phyloP scores from a whole-genome alignment of 2,113 vertebrate genomes.

The Pan paniscus region DNA sequence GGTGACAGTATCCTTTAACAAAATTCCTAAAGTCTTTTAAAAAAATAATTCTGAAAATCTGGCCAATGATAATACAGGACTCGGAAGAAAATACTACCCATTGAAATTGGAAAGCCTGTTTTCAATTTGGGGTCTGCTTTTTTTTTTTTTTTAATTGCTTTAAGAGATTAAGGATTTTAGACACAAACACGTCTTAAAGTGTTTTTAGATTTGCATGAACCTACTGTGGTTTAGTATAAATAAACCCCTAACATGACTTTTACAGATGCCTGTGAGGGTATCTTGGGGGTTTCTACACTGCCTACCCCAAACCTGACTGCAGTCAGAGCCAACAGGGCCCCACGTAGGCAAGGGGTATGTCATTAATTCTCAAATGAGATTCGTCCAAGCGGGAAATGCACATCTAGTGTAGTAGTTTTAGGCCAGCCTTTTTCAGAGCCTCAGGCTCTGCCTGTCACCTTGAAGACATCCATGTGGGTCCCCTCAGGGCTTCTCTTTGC shows the following conservation, averaged over 20 bases:
- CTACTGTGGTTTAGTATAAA: neutral
- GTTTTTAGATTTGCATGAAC: neutral
- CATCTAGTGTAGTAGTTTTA: neutral
- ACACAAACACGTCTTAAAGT: neutral
- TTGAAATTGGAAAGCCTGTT: neutral
- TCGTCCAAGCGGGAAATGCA: neutral
- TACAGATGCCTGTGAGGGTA: neutral
- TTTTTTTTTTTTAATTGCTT: neutral
- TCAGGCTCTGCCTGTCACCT: neutral
- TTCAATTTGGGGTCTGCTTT: neutral
- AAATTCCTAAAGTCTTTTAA: neutral
- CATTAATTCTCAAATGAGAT: neutral
- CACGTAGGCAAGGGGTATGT: neutral
- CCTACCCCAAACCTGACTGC: neutral
- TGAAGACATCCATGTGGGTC: neutral
- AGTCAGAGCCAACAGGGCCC: neutral
- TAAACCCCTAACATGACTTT: neutral
- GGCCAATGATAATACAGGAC: neutral
- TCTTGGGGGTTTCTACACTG: neutral
- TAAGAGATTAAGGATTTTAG: neutral
- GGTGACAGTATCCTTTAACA: neutral
- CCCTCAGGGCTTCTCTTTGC: neutral
- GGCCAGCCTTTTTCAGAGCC: neutral
- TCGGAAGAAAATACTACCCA: neutral
- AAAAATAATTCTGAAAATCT: neutral